Evolutionary conservation across 2,113 vertebrate species (phyloP).

Genomic region (Channa maculata): DNA sequence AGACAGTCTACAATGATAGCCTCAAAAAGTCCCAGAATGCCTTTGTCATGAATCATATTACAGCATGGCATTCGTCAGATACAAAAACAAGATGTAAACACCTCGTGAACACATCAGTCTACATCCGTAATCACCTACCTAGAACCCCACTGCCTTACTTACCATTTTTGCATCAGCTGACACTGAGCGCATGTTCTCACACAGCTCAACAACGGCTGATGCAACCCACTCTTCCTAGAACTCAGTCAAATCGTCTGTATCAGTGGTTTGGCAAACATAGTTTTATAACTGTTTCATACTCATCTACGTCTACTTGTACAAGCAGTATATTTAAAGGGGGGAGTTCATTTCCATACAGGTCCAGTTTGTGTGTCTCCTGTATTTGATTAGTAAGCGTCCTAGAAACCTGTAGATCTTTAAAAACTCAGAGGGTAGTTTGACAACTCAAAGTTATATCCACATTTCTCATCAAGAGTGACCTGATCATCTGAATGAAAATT

Average conservation of each 20-base stretch:
- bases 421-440: neutral
- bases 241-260: neutral
- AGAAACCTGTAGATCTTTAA: neutral
- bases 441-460: no score
- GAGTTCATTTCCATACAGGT: neutral
- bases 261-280: constrained; percentile 2
- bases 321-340: neutral
- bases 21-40: constrained; percentile 27
- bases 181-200: constrained; percentile 15
- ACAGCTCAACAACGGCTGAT: constrained; percentile 30
- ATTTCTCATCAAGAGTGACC: no score
- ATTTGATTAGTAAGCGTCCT: no score
- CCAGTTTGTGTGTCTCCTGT: neutral
- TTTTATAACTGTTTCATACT: neutral
- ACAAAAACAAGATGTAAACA: constrained; percentile 62
- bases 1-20: constrained; percentile 28
- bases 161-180: constrained; percentile 31
- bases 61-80: constrained; percentile 6
- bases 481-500: no score
- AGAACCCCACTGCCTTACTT: constrained; percentile 44
- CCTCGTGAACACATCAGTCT: constrained; percentile 26
- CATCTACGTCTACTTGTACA: neutral
- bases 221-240: constrained; percentile 15
- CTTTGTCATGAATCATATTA: constrained; percentile 42
- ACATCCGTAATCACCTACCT: constrained; percentile 8